Evolutionary conservation across 2,113 vertebrate species (phyloP).

Genomic region (Zingel zingel): DNA sequence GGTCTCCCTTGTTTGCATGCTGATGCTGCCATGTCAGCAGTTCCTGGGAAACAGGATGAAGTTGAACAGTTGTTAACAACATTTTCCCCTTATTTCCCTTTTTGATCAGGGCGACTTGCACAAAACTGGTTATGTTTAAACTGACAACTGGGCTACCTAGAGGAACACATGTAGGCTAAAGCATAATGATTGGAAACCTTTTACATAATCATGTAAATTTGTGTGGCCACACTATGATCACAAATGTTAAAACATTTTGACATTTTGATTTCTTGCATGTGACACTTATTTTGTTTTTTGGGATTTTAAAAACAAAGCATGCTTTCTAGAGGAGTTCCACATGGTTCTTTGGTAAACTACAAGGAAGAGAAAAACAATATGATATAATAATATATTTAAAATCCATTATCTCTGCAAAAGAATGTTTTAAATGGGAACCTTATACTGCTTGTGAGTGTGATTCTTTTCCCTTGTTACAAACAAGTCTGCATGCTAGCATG

Average conservation of each 20-base stretch:
- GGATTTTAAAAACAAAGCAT: not conserved
- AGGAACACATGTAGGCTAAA: slow-evolving; percentile 57
- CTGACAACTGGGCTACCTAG: slow-evolving; percentile 29
- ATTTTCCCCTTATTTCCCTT: slow-evolving; percentile 25
- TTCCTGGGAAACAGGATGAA: slow-evolving; percentile 14
- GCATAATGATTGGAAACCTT: slow-evolving; percentile 5
- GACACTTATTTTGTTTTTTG: not conserved
- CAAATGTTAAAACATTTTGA: not conserved
- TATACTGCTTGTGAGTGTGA: not conserved
- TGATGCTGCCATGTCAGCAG: slow-evolving; percentile 28
- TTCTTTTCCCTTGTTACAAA: slow-evolving; percentile 14
- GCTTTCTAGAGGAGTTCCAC: not conserved
- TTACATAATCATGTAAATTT: not conserved
- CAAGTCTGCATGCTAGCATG: slow-evolving; percentile 28
- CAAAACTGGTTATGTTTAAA: slow-evolving; percentile 56
- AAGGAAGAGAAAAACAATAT: not conserved
- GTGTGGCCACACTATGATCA: not conserved
- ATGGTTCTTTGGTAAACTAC: not conserved
- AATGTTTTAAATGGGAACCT: not conserved
- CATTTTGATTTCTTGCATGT: not conserved
- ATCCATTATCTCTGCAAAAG: not conserved
- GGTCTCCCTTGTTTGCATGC: slow-evolving; percentile 51
- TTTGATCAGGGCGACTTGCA: not conserved
- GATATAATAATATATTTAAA: not conserved
- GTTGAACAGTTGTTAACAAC: slow-evolving; percentile 14